A percentile compares a stretch with the other conserved stretches of the same genome.
Conservation (phyloP, 2,888 invertebrate genomes). For the Boloria selene region DNA sequence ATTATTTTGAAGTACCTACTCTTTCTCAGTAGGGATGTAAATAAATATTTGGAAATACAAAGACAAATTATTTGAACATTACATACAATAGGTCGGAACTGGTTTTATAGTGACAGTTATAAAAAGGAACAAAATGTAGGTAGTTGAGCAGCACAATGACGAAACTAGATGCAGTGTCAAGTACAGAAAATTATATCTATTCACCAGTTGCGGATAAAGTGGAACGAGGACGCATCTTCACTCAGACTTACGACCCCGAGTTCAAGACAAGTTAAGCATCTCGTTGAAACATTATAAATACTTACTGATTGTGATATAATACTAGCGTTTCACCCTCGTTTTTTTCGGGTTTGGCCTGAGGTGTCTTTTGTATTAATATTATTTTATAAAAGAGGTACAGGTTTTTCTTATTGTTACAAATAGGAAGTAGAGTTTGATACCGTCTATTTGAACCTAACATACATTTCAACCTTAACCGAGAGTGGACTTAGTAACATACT, state of each 20-base stretch:
- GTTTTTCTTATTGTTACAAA: too few species aligned
- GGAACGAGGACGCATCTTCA: slow-evolving; percentile 74
- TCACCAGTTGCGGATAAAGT: slow-evolving; percentile 73
- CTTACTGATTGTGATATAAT: slow-evolving; percentile 29
- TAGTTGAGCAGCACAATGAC: slow-evolving; percentile 68
- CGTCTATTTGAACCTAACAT: too few species aligned
- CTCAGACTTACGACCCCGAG: slow-evolving; percentile 56
- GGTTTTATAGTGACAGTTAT: slow-evolving; percentile 61
- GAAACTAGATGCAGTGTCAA: slow-evolving; percentile 72
- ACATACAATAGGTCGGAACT: slow-evolving; percentile 45
- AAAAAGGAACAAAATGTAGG: slow-evolving; percentile 67
- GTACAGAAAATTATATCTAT: slow-evolving; percentile 81
- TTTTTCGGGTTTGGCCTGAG: too few species aligned
- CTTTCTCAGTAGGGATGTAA: not conserved
- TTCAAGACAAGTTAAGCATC: slow-evolving; percentile 53
- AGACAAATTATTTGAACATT: slow-evolving; percentile 33
- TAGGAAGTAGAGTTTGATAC: too few species aligned
- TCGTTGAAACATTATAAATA: slow-evolving; percentile 31
- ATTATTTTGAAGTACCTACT: too few species aligned
- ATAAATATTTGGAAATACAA: not conserved
- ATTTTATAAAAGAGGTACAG: too few species aligned
- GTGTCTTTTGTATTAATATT: too few species aligned
- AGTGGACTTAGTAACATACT: too few species aligned
- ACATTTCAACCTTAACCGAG: too few species aligned
- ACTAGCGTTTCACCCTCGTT: too few species aligned